Base-by-base conservation (phyloP, 2,888 invertebrate genomes). In the Caenorhabditis imperialis region DNA sequence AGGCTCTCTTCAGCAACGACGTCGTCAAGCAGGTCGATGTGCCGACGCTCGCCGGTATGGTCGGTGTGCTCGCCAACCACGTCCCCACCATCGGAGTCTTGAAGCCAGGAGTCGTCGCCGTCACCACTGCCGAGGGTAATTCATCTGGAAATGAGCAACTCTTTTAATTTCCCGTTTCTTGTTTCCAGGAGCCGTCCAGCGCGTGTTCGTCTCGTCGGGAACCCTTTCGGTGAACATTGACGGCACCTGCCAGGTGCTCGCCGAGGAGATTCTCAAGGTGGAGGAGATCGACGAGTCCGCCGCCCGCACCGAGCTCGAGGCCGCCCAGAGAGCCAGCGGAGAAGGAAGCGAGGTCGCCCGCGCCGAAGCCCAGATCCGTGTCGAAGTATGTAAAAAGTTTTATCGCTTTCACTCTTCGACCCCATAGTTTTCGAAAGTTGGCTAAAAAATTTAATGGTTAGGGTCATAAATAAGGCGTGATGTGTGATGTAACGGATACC, bases 181-280 rank as follows among this genome's bases (percentile, higher is more conserved):
- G 12, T 20, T 77, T 85, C 40, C 50, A 86, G 86, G 87, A 55
- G 75, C 77, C 20, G 77, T 81, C 42, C 65, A 73, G 20, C 82
- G 84, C 51, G 65, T 82, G 58, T 87, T 87, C 53, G 87, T 87
- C 14, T 87, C 87, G 23, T 87, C 87, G 14, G 87, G 87, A 61
- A 85, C 86, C 30, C 79, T 87, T n/a, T 85, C 87, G 18, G 83
- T 87, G 74, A 87, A 87, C 79, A 86, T 87, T 58, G 87, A 87
- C 70, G 87, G 87, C 67, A 69, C 81, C 8, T 81, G 81, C 78
- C 86, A 86, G 65, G 87, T 87, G 65, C 81, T 87, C 37, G 86
- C 86, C 27, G 87, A 87, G 57, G 86, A 86, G 61, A 72, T 79
- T 23, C 71, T 84, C 42, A 77, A 83, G 40, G 62, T 85, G 60